Base-by-base conservation (phyloP, 2,888 invertebrate species). In the Ectemnius continuus region DNA sequence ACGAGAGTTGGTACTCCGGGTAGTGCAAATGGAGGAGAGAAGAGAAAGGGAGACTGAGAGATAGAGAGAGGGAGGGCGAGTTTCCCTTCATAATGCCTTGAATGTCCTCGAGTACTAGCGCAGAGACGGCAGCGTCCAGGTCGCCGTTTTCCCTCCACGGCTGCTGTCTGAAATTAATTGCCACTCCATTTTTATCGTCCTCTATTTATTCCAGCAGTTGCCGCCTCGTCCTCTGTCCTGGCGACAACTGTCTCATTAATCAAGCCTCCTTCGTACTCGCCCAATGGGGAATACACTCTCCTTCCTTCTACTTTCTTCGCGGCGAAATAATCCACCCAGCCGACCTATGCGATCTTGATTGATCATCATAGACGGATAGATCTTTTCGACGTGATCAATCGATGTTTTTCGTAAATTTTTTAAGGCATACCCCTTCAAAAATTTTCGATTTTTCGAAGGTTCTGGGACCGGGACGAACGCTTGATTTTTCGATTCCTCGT, bases 171-270 rank as follows among this genome's bases (percentile, higher is more conserved):
- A 86, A 87, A 87, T 87, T 87, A 87, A 87, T 87, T 87, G 85
- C 86, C 85, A 86, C 86, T 86, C 84, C 83, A 85, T 83, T 87
- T 87, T 87, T 87, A 87, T 87, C 85, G 84, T 80, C 87, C 80
- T 84, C 87, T 86, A 87, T 87, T 87, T 86, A 84, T 84, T 79
- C 82, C 78, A 78, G 80, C 85, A 83, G 85, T 84, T 84, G 84
- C 84, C 84, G 78, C 81, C 80, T 85, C 79, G 79, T 80, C 82
- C 81, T 78, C 79, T 81, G 86, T 87, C 84, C 81, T 71, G 75
- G 36, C 80, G 84, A 83, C 78, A 77, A 84, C 82, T 78, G 82
- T 79, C 86, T 86, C 86, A 87, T 87, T 85, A 87, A 87, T 87
- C 86, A 87, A 86, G 82, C 78, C 80, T 77, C 72, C 84, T 79